Conservation (phyloP, 2,113 vertebrate species). For the Phrynosoma blainvillii region DNA sequence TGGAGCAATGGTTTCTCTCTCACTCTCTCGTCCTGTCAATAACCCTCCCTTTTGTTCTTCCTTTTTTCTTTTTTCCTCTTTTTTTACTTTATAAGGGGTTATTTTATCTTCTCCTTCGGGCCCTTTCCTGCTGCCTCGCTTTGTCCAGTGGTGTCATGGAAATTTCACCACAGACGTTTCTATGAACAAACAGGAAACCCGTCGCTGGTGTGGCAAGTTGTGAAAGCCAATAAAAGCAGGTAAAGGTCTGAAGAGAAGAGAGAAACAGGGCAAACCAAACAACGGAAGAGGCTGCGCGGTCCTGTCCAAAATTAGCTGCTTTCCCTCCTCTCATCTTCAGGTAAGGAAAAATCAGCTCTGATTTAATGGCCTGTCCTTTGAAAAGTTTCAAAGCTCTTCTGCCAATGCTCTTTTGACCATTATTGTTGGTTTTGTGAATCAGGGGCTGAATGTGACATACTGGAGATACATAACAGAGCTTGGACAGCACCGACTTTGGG, state of each 20-base stretch:
- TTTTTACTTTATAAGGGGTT: background rate
- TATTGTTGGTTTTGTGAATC: too few relatives aligned
- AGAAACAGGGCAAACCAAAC: background rate
- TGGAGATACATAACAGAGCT: too few relatives aligned
- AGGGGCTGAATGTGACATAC: background rate
- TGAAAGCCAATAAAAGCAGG: constrained; percentile 57
- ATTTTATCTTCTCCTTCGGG: background rate
- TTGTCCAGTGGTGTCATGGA: constrained; percentile 85
- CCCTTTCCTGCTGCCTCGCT: constrained; percentile 27
- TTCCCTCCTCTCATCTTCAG: background rate
- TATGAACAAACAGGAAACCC: constrained; percentile 88
- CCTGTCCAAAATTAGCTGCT: constrained; percentile 2
- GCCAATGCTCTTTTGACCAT: background rate
- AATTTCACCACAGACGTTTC: constrained; percentile 80
- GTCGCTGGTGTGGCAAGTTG: constrained; percentile 59
- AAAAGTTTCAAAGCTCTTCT: background rate
- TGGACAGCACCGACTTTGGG: too few relatives aligned
- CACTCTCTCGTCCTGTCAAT: background rate
- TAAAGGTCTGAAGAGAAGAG: background rate
- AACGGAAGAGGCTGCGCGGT: too few relatives aligned
- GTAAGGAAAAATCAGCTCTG: background rate
- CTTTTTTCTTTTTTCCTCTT: background rate
- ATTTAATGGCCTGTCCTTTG: background rate
- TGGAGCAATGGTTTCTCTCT: background rate
- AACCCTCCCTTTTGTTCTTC: background rate